Conservation (phyloP, 2,888 invertebrate species). For the Anoncus sp. region DNA sequence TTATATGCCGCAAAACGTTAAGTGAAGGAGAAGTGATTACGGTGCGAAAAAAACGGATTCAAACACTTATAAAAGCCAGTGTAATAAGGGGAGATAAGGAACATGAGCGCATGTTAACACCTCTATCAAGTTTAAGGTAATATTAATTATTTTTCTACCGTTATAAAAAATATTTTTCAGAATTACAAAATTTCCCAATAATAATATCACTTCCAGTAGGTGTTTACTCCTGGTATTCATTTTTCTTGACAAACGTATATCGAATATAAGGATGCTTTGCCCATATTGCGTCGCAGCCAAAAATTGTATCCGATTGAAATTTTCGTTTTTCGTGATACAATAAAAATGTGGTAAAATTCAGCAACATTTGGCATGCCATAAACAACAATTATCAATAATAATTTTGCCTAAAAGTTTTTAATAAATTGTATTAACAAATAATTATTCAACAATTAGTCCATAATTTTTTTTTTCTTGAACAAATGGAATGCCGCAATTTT, state of each 20-base stretch:
- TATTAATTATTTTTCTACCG: conserved; percentile 15
- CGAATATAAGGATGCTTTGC: conserved; percentile 1
- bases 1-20: conserved; percentile 12
- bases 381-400: background rate
- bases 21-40: conserved; percentile 12
- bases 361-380: conserved; percentile 11
- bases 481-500: too few relatives aligned
- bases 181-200: conserved; percentile 14
- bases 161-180: conserved; percentile 14
- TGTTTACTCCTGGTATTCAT: conserved; percentile 8
- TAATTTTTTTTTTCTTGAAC: too few relatives aligned
- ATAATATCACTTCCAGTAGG: conserved; percentile 17
- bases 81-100: conserved; percentile 12
- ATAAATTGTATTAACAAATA: too few relatives aligned
- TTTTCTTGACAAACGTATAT: conserved; percentile 12
- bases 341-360: conserved; percentile 7
- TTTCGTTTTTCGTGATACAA: conserved; percentile 7
- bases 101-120: conserved; percentile 17
- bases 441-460: too few relatives aligned
- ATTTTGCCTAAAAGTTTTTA: background rate
- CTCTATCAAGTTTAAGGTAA: conserved; percentile 14
- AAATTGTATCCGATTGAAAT: background rate
- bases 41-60: conserved; percentile 6
- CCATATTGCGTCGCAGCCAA: conserved; percentile 2
- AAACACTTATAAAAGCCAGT: conserved; percentile 12